Base-by-base conservation (phyloP, 2,888 invertebrate genomes). In the Chironomus tentans region DNA sequence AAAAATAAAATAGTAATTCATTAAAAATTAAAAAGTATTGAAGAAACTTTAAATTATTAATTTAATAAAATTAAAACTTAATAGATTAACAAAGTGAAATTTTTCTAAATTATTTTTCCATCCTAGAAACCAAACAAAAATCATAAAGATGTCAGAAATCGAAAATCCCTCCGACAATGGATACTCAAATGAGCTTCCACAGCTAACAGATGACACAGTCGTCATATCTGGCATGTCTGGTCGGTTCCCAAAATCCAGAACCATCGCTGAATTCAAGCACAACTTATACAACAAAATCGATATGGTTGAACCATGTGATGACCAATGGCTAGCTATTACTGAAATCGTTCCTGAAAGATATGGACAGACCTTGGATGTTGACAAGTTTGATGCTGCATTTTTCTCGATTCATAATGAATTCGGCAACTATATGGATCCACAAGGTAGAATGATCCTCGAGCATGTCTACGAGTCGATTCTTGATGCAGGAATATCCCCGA, bases 381-480 rank as follows among this genome's bases (percentile, higher is more conserved):
- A 79, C 12, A 85, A 86, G 79, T 87, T 87, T 78, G 86, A 86
- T 79, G 84, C 85, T 13, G 80, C 82, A 4, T 86, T 85, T 78
- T 86, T 86, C 78, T 85, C 85, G 2, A 81, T 86, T 7, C 84
- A 84, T 78, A 82, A 83, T 77, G 84, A 85, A 77, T 86, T 87
- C 79, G 85, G 85, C 0, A 81, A 86, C 68, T 82, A 82, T 50
- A 85, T 88, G 82, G 69, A 69, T 78, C 87, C 88, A 0, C 85
- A 87, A 82, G 82, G 87, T 24, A 81, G 90, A 76, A 81, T 89
- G 76, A 80, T 90, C 48, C 82, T 91, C 76, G 90, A 89, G 81
- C 86, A 86, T 74, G 83, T 86, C 0, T 85, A 87, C 79, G 90
- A 90, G 80, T 87, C 87, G 13, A 84, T 88, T 76, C 92, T 81